Evolutionary conservation across 2,113 vertebrate species (phyloP).

Genomic region (Opisthocomus hoazin): DNA sequence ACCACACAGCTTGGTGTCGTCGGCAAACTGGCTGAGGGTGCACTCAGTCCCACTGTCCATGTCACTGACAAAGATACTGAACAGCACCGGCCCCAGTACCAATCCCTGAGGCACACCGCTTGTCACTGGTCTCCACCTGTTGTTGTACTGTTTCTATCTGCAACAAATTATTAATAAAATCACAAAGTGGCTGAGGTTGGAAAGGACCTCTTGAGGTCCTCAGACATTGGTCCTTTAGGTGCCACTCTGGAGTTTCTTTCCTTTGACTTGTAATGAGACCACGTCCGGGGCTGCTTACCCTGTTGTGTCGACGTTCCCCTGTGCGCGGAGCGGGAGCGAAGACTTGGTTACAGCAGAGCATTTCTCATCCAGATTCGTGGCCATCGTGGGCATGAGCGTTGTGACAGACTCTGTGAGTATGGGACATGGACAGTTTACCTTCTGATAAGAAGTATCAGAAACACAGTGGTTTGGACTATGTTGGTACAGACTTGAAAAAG

Average conservation of each 20-base stretch:
- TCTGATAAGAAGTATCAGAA: neutral
- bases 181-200: neutral
- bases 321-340: neutral
- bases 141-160: neutral
- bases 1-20: too few relatives aligned
- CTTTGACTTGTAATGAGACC: too few relatives aligned
- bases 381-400: too few relatives aligned
- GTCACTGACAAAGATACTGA: too few relatives aligned
- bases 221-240: neutral
- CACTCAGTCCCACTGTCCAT: too few relatives aligned
- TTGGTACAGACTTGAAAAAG: neutral
- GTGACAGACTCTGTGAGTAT: too few relatives aligned
- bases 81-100: too few relatives aligned
- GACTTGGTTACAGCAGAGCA: fast-evolving
- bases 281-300: neutral
- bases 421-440: neutral
- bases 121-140: too few relatives aligned
- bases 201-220: neutral
- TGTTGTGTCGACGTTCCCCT: too few relatives aligned
- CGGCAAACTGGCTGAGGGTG: too few relatives aligned
- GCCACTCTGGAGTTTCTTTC: neutral
- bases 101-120: too few relatives aligned
- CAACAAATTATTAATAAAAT: neutral
- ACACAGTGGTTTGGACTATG: neutral
- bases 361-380: neutral